Evolutionary conservation across 2,113 vertebrate genomes (phyloP).

Genomic region (Suricata suricatta): DNA sequence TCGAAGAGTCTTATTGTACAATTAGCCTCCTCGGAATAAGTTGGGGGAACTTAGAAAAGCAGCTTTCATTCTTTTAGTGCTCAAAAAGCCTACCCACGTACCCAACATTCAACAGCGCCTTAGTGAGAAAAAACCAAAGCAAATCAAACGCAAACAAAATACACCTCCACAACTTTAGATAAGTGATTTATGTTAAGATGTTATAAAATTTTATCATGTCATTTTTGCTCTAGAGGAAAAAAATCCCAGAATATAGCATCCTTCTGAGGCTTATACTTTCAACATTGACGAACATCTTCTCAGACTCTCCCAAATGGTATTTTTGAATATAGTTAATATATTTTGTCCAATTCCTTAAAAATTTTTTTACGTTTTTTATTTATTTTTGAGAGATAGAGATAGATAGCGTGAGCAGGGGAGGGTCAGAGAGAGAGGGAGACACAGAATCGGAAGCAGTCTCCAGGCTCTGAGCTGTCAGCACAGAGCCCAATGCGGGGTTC

Average conservation of each 20-base stretch:
- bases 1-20: background rate
- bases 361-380: too few species aligned
- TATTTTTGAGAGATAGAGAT: too few species aligned
- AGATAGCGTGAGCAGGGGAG: too few species aligned
- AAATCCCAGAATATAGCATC: background rate
- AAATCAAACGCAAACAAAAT: background rate
- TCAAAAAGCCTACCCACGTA: background rate
- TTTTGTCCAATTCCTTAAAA: conserved; percentile 35
- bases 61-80: background rate
- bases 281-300: background rate
- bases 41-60: background rate
- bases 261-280: background rate
- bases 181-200: background rate
- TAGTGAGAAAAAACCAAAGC: background rate
- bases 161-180: background rate
- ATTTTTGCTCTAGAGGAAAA: background rate
- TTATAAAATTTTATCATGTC: background rate
- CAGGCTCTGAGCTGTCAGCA: too few species aligned
- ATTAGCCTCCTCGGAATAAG: background rate
- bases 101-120: background rate
- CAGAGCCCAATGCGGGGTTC: too few species aligned
- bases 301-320: background rate
- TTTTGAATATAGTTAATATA: background rate
- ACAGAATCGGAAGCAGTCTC: too few species aligned
- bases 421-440: too few species aligned